phyloP scores from a whole-genome alignment of 2,888 invertebrate species.

The Mesorhabditis spiculigera region DNA sequence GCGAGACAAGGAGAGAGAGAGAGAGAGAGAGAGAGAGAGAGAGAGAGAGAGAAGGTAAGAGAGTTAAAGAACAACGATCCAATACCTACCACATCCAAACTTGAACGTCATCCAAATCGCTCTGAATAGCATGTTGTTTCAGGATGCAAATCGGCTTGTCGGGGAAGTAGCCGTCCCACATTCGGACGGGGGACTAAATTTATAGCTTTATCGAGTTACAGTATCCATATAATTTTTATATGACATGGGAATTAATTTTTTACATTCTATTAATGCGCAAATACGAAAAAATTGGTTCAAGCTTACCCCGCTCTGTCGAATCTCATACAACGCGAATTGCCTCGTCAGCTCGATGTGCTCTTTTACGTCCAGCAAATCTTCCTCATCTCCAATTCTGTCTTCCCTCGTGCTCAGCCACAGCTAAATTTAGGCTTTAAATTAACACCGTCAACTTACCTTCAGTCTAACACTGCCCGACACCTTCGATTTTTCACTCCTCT shows the following conservation, averaged over 20 bases:
- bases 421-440: constrained; percentile 57
- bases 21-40: no score
- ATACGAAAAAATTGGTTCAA: neutral
- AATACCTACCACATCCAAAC: constrained; percentile 67
- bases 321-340: constrained; percentile 78
- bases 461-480: constrained; percentile 86
- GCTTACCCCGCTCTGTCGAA: constrained; percentile 65
- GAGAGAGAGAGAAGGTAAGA: no score
- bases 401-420: constrained; percentile 87
- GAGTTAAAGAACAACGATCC: no score
- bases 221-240: neutral
- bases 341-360: constrained; percentile 84
- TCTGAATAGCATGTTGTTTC: constrained; percentile 95
- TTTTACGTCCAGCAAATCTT: constrained; percentile 65
- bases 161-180: constrained; percentile 66
- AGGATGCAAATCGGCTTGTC: constrained; percentile 81
- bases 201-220: neutral
- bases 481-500: constrained; percentile 82
- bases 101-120: constrained; percentile 83
- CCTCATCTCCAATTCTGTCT: constrained; percentile 65
- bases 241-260: no score
- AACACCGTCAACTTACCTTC: constrained; percentile 33
- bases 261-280: no score
- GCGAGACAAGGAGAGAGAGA: no score
- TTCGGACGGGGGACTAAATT: constrained; percentile 43